These are phyloP conservation scores for Scolopax rusticola DNA, from an alignment of 2,797 vertebrate species.

Conservation along the genomic window DNA sequence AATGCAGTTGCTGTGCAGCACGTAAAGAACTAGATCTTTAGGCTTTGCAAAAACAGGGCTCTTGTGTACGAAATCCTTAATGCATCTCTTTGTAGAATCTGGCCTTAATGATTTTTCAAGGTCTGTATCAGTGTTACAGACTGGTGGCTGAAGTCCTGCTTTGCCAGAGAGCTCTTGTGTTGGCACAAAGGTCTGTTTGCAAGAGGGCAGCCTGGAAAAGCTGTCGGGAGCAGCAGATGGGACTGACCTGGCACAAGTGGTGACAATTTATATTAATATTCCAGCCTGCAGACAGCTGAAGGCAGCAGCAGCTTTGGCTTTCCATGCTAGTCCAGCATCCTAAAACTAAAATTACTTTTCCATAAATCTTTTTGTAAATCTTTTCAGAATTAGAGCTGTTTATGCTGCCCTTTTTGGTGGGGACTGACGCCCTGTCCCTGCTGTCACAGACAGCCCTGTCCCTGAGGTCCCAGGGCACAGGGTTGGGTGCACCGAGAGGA, in stretches of 20 bases:
- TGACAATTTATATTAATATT: background rate
- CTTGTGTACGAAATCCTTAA: background rate
- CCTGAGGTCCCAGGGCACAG: rapidly evolving
- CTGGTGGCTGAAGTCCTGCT: background rate
- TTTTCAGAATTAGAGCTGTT: background rate
- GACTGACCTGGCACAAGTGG: background rate
- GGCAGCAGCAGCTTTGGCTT: background rate
- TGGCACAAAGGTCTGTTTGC: background rate
- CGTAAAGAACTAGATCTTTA: no score
- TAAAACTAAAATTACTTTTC: background rate
- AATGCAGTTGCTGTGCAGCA: background rate
- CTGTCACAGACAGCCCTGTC: background rate
- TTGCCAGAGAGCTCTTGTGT: background rate
- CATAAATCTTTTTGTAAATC: background rate
- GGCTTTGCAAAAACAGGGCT: no score
- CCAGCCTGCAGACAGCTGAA: background rate
- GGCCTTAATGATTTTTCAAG: background rate
- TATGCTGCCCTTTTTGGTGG: background rate
- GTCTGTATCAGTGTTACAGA: background rate
- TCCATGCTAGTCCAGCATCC: background rate
- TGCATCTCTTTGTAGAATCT: background rate
- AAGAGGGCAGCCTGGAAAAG: background rate
- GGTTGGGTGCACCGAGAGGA: background rate
- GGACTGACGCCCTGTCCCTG: background rate
- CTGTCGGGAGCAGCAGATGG: background rate